A percentile compares a stretch with the other conserved stretches of the same genome.
Conservation (phyloP, 2,888 invertebrate genomes). For the Chymomyza amoena region DNA sequence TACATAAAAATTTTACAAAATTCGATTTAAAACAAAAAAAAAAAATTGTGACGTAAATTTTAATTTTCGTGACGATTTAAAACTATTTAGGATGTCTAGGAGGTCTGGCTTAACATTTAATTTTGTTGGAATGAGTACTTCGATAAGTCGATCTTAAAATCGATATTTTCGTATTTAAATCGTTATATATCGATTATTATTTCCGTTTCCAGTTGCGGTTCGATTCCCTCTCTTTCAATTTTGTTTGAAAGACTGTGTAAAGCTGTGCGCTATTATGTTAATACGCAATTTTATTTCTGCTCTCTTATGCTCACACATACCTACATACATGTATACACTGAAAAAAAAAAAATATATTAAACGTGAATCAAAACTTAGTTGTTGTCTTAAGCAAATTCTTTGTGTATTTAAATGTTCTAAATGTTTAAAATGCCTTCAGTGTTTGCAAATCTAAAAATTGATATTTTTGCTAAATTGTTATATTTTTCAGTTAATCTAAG, state of each 20-base stretch:
- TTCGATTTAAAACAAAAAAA: too few species aligned
- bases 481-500: conserved; percentile 42
- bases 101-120: too few species aligned
- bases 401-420: conserved; percentile 70
- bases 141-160: too few species aligned
- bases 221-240: not conserved
- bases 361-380: conserved; percentile 47
- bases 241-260: not conserved
- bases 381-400: conserved; percentile 68
- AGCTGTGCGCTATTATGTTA: not conserved
- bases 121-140: too few species aligned
- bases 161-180: too few species aligned
- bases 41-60: too few species aligned
- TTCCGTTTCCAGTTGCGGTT: not conserved
- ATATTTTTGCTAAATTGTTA: conserved; percentile 45
- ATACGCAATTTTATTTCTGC: not conserved
- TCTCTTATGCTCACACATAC: conserved; percentile 13
- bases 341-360: conserved; percentile 14
- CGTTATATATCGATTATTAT: too few species aligned
- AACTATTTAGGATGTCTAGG: too few species aligned
- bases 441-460: conserved; percentile 62
- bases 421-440: conserved; percentile 67
- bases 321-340: conserved; percentile 42
- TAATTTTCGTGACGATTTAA: too few species aligned
- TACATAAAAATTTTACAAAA: too few species aligned